phyloP scores from a whole-genome alignment of 1,140 invertebrate genomes.

The Heliconius himera region DNA sequence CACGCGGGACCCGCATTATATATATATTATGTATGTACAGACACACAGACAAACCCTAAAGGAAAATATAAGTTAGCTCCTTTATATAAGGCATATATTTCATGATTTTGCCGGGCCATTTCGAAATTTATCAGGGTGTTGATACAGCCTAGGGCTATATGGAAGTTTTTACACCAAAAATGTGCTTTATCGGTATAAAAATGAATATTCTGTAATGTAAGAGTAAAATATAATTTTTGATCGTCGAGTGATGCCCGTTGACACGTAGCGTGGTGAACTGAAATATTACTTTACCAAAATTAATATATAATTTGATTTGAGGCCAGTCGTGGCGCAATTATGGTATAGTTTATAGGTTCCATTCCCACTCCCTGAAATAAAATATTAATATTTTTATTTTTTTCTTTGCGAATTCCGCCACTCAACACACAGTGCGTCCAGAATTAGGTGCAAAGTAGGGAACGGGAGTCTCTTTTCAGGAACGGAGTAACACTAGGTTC shows the following conservation, averaged over 20 bases:
- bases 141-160: not conserved
- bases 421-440: no score
- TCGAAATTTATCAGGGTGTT: not conserved
- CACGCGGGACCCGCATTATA: conserved; percentile 18
- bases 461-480: no score
- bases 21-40: conserved; percentile 1
- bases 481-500: no score
- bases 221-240: not conserved
- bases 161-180: conserved; percentile 21
- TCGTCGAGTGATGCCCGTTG: not conserved
- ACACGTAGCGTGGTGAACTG: not conserved
- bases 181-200: not conserved
- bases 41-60: conserved; percentile 17
- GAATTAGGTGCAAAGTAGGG: no score
- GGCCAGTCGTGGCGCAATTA: no score
- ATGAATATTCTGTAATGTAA: not conserved
- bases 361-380: no score
- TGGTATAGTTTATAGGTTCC: no score
- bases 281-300: not conserved
- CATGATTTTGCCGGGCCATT: not conserved
- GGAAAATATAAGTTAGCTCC: not conserved
- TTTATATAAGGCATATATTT: conserved; percentile 1
- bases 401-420: no score
- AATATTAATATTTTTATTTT: no score
- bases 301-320: not conserved